Evolutionary conservation across 2,888 invertebrate genomes (phyloP), one percentile per base, ranked within the genome.

Genomic region (Eilema caniola): DNA sequence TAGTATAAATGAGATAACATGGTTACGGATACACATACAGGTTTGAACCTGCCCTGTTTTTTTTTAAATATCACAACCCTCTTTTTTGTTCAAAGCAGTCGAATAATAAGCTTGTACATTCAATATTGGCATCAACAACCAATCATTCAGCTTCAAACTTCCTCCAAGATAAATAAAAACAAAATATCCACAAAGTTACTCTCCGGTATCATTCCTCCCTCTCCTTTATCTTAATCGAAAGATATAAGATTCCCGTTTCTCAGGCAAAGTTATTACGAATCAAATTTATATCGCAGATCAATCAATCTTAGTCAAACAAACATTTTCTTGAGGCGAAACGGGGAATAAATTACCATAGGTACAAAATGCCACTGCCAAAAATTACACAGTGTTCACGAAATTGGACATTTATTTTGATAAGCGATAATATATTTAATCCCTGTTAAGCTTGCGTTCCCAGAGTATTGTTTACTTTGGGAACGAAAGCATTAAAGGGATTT

Each of bases 281-380:
- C 70, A 71, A 74, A 66, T 28, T 62, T 8, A 64, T 73, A 82
- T 77, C 67, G 69, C 57, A 77, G 80, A 77, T 74, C 62, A 73
- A 79, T 79, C 69, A 77, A 69, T 74, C 41, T 71, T 67, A 60
- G 14, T 47, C 59, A 59, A 66, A 57, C 65, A 74, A 71, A 71
- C 66, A 64, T 71, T 73, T 64, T 66, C 73, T 41, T 66, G 61
- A 24, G 47, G 66, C 14, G 41, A 41, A 41, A 41, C 8, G 41
- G 16, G 1, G 53, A 73, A 83, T 83, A 78, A 75, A 78, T 80
- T 69, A 64, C 72, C 72, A 28, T 12, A 4, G 1, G 7, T 14
- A 25, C 20, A 28, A 53, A 25, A 20, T n/a, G 37, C 5, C 23
- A 65, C 56, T 33, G 33, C 33, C 33, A 57, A 65, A 64, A 53